phyloP scores from a whole-genome alignment of 2,888 invertebrate genomes.

The Xanthorhoe spadicearia region DNA sequence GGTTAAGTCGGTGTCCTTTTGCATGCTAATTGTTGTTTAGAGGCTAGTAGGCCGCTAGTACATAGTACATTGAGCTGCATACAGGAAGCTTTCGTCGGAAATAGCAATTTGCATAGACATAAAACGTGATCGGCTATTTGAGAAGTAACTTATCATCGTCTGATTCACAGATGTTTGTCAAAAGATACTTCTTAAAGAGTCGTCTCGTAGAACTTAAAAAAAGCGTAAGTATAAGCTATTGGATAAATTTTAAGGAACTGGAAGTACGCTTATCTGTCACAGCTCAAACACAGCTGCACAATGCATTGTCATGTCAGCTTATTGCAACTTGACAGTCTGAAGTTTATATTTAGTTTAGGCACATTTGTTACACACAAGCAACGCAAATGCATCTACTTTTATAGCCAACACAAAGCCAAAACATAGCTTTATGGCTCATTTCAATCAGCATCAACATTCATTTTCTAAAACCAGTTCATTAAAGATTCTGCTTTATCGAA shows the following conservation, averaged over 20 bases:
- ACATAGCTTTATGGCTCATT: background rate
- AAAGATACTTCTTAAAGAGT: background rate
- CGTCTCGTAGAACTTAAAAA: background rate
- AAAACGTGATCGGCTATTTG: background rate
- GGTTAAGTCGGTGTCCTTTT: slow-evolving; percentile 68
- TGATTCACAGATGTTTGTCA: background rate
- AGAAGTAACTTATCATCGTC: background rate
- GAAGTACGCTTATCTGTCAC: background rate
- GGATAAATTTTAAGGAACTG: background rate
- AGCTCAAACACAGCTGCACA: background rate
- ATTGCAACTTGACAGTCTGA: background rate
- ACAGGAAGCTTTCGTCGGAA: background rate
- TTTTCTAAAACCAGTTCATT: background rate
- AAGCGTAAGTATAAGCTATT: background rate
- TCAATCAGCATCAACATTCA: background rate
- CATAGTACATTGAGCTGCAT: slow-evolving; percentile 16
- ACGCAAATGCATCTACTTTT: background rate
- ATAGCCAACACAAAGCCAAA: background rate
- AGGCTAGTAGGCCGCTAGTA: slow-evolving; percentile 38
- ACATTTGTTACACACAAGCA: background rate
- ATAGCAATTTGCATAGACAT: background rate
- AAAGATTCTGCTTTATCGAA: background rate
- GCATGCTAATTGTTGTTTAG: slow-evolving; percentile 71
- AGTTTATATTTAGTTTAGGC: background rate
- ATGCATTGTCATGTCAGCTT: background rate